Conservation (phyloP, 2,797 vertebrate species). For the Cynopterus sphinx region DNA sequence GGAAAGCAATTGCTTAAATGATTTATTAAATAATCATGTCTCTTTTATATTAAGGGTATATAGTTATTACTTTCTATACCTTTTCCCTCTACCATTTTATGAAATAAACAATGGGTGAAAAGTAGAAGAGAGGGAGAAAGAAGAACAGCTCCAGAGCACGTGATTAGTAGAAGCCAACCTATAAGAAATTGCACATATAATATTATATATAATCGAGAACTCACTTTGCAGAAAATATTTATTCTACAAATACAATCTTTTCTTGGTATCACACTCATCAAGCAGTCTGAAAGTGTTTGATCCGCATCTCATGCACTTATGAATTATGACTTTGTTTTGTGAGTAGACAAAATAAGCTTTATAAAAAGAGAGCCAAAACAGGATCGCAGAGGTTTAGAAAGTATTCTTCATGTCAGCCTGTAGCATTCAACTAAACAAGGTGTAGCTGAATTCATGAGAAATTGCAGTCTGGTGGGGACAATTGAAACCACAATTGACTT, state of each 20-base stretch:
- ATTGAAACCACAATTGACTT: slow-evolving; percentile 34
- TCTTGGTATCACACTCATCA: not conserved
- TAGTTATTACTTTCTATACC: not conserved
- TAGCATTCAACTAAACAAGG: slow-evolving; percentile 4
- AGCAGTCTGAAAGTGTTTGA: not conserved
- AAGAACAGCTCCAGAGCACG: not conserved
- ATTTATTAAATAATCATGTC: not conserved
- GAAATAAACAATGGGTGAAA: not conserved
- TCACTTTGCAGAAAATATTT: not conserved
- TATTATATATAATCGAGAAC: not conserved
- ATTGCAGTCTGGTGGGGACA: slow-evolving; percentile 17
- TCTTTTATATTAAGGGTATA: not conserved
- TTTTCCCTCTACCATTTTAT: not conserved
- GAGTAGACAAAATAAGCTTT: not conserved
- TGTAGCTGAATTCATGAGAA: slow-evolving; percentile 62
- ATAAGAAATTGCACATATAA: not conserved
- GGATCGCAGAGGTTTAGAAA: slow-evolving; percentile 51
- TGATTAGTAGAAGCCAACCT: not conserved
- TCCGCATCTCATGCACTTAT: not conserved
- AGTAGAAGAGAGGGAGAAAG: not conserved
- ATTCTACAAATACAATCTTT: not conserved
- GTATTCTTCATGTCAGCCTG: slow-evolving; percentile 50
- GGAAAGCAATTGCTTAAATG: not conserved
- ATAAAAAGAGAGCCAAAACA: slow-evolving; percentile 6
- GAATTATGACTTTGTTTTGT: slow-evolving; percentile 18